Conservation (phyloP, 92 coral and sea anemone species). For the Phenganax subtilis region DNA sequence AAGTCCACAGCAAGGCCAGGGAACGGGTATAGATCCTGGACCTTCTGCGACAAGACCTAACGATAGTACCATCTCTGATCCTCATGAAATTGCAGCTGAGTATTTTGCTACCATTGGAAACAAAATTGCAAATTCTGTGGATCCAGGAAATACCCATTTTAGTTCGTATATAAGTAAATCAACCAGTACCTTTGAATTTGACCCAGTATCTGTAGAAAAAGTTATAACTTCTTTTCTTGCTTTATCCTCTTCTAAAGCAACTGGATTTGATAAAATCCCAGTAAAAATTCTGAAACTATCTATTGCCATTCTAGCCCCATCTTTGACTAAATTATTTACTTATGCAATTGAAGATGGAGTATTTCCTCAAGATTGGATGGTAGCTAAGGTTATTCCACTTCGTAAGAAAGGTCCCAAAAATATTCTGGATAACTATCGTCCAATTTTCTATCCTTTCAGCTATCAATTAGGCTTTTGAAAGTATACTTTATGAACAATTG, state of each 20-base stretch:
- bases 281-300: no score
- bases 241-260: no score
- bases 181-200: background rate
- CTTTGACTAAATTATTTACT: background rate
- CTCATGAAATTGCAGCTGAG: background rate
- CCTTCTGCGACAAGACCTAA: background rate
- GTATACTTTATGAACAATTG: no score
- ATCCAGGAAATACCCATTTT: background rate
- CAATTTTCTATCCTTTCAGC: conserved; percentile 20
- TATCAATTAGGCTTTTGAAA: no score
- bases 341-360: background rate
- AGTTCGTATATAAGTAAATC: background rate
- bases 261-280: no score
- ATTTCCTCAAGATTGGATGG: background rate
- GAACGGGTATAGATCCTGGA: background rate
- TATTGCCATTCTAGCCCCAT: background rate
- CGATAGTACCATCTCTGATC: background rate
- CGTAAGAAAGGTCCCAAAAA: conserved; percentile 20
- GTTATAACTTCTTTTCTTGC: no score
- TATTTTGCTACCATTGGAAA: background rate
- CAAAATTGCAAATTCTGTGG: background rate
- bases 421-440: conserved; percentile 27
- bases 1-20: background rate
- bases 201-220: background rate
- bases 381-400: conserved; percentile 30